Percentiles rank a stretch among this genome's conserved stretches.
Evolutionary conservation across 1,140 invertebrate genomes (phyloP).

Genomic region (Tyrophagus putrescentiae): DNA sequence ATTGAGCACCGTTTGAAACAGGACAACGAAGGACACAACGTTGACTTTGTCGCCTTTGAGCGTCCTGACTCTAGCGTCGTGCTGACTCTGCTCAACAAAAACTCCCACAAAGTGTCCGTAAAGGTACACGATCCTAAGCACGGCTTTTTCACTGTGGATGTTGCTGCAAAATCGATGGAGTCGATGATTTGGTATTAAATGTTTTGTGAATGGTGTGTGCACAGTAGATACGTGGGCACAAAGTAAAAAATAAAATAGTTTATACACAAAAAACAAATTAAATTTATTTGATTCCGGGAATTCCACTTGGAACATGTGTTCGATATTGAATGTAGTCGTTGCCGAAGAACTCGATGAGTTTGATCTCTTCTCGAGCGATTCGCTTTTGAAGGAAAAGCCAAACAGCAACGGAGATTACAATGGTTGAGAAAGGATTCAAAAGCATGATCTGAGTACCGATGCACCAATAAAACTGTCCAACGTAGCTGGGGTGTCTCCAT

Average conservation of each 20-base stretch:
- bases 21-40: background rate
- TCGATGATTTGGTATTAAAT: conserved; percentile 11
- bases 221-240: too few species aligned
- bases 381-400: conserved; percentile 85
- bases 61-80: conserved; percentile 42
- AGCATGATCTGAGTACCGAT: conserved; percentile 66
- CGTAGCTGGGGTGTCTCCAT: conserved; percentile 73
- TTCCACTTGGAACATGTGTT: conserved; percentile 62
- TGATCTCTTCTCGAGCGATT: conserved; percentile 74
- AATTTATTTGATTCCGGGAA: too few species aligned
- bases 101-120: background rate
- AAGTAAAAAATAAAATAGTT: too few species aligned
- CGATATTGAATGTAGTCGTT: conserved; percentile 77
- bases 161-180: background rate
- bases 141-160: background rate
- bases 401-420: conserved; percentile 60
- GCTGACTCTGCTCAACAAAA: conserved; percentile 44
- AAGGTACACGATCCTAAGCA: background rate
- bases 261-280: too few species aligned
- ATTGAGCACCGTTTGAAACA: background rate
- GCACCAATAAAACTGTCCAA: conserved; percentile 98
- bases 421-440: conserved; percentile 67
- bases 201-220: too few species aligned
- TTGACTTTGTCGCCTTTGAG: conserved; percentile 37
- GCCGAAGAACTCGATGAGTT: conserved; percentile 84